Percentiles rank a stretch among this genome's conserved stretches.
Conservation (phyloP, 1,140 invertebrate species). For the Drosophila fuyamai region DNA sequence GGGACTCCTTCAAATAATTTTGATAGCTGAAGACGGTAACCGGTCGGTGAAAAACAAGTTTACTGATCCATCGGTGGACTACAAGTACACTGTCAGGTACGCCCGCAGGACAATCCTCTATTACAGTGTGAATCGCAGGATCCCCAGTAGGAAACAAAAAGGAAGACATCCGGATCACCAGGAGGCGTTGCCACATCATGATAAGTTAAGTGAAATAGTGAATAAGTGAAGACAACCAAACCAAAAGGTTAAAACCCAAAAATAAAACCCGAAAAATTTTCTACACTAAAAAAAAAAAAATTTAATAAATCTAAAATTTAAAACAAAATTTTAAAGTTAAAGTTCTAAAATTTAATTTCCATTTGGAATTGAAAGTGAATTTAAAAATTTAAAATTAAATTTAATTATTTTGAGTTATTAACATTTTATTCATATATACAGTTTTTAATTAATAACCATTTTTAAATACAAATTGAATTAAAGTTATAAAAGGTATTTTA, state of each 20-base stretch:
- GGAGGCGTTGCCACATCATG: constrained; percentile 2
- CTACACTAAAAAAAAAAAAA: too few relatives aligned
- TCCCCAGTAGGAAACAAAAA: constrained; percentile 3
- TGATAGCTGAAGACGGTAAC: neutral
- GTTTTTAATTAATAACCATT: too few relatives aligned
- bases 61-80: constrained; percentile 1
- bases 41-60: too few relatives aligned
- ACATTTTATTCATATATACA: too few relatives aligned
- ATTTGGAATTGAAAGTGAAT: too few relatives aligned
- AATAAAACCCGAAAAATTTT: neutral
- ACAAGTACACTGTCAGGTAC: constrained; percentile 4
- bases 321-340: too few relatives aligned
- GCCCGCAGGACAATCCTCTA: constrained; percentile 1
- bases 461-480: too few relatives aligned
- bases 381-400: too few relatives aligned
- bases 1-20: neutral
- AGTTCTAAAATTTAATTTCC: too few relatives aligned
- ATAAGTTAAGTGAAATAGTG: constrained; percentile 8
- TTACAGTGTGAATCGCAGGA: neutral
- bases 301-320: too few relatives aligned
- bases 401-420: too few relatives aligned
- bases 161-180: constrained; percentile 2
- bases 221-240: neutral
- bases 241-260: neutral
- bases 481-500: too few relatives aligned